Evolutionary conservation across 2,888 invertebrate genomes (phyloP).

Genomic region (Cephus runcator): DNA sequence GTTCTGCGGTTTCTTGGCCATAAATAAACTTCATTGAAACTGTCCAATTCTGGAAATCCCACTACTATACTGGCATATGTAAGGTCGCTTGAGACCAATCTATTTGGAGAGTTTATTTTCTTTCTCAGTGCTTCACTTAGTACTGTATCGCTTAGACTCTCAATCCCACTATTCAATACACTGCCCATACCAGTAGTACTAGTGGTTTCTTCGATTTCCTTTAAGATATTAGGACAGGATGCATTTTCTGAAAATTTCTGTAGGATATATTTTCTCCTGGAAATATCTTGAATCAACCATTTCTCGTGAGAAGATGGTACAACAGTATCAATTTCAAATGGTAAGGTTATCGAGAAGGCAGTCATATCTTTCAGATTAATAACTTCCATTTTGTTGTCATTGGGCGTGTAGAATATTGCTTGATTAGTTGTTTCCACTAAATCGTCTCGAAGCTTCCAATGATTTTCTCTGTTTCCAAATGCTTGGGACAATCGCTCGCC

Average conservation of each 20-base stretch:
- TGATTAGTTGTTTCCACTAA: constrained; percentile 43
- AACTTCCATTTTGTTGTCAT: constrained; percentile 54
- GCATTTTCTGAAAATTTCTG: constrained; percentile 39
- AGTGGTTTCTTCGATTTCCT: constrained; percentile 40
- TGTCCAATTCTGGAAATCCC: constrained; percentile 68
- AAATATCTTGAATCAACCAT: constrained; percentile 60
- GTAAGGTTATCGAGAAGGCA: constrained; percentile 53
- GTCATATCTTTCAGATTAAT: constrained; percentile 51
- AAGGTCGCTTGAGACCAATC: constrained; percentile 61
- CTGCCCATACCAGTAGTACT: constrained; percentile 28
- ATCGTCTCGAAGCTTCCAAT: constrained; percentile 50
- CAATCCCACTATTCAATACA: constrained; percentile 32
- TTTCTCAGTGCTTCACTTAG: constrained; percentile 62
- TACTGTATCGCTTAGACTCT: constrained; percentile 31
- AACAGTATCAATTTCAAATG: constrained; percentile 56
- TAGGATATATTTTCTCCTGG: constrained; percentile 44
- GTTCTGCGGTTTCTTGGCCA: constrained; percentile 54
- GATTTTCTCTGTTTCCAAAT: constrained; percentile 33
- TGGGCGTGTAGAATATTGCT: constrained; percentile 44
- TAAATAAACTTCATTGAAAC: constrained; percentile 55
- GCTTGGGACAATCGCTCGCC: constrained; percentile 49
- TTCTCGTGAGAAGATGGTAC: constrained; percentile 48
- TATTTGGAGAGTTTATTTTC: constrained; percentile 65
- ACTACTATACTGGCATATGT: constrained; percentile 64
- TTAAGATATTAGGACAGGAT: constrained; percentile 57